Evolutionary conservation across 2,888 invertebrate species (phyloP).

Genomic region (Habrosyne pyritoides): DNA sequence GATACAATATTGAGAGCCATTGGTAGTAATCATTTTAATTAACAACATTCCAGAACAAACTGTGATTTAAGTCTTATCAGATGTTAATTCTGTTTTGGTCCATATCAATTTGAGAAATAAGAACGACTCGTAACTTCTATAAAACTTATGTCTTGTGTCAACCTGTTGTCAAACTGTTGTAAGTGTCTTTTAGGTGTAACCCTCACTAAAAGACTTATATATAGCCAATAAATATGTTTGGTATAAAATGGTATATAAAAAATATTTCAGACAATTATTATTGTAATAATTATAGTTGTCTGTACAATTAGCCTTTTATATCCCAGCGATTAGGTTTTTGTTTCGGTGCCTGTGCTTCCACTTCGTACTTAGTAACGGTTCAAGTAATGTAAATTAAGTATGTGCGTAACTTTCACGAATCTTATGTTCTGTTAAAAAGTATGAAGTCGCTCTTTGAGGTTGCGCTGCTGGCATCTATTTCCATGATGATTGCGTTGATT

Average conservation of each 20-base stretch:
- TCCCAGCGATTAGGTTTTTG: slow-evolving; percentile 38
- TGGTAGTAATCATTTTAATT: slow-evolving; percentile 3
- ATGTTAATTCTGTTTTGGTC: slow-evolving; percentile 3
- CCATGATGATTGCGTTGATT: slow-evolving; percentile 27
- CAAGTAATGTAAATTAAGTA: slow-evolving; percentile 14
- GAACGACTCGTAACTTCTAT: background rate
- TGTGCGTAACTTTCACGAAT: slow-evolving; percentile 13
- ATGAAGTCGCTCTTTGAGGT: slow-evolving; percentile 27
- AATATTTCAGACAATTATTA: slow-evolving; percentile 29
- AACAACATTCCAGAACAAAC: slow-evolving; percentile 7
- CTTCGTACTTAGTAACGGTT: slow-evolving; percentile 46
- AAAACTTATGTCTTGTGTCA: slow-evolving; percentile 5
- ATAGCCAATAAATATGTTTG: slow-evolving; percentile 10
- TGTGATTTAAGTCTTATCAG: slow-evolving; percentile 6
- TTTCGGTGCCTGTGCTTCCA: slow-evolving; percentile 25
- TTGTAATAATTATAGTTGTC: slow-evolving; percentile 19
- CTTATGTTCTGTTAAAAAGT: slow-evolving; percentile 36
- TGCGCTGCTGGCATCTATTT: slow-evolving; percentile 26
- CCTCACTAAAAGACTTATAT: slow-evolving; percentile 37
- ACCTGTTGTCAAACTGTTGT: background rate
- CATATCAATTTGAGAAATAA: background rate
- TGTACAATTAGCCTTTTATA: slow-evolving; percentile 25
- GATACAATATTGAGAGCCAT: background rate
- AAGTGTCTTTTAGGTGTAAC: slow-evolving; percentile 18
- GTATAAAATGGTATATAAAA: slow-evolving; percentile 22